Evolutionary conservation across 2,113 vertebrate species (phyloP).

Genomic region (Protobothrops flavoviridis): DNA sequence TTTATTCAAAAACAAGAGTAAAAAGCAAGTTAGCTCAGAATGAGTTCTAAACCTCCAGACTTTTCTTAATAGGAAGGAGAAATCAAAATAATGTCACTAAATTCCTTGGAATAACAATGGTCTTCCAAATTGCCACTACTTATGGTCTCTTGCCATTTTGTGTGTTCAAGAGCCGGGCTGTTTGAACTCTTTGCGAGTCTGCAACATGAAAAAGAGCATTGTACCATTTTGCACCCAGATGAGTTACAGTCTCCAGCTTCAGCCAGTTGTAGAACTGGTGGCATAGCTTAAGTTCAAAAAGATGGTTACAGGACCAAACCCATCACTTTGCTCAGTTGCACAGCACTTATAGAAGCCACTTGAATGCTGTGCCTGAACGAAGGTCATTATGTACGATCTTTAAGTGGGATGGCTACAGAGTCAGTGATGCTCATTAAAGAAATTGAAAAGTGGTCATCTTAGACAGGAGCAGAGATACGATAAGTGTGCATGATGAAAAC

Average conservation of each 20-base stretch:
- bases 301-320: background rate
- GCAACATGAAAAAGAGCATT: background rate
- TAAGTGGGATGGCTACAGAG: background rate
- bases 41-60: background rate
- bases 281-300: background rate
- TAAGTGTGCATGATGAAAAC: background rate
- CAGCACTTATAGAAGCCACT: background rate
- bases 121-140: background rate
- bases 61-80: background rate
- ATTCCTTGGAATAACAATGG: background rate
- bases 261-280: too few relatives aligned
- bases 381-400: background rate
- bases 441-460: background rate
- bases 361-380: background rate
- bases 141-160: background rate
- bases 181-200: background rate
- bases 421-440: slow-evolving; percentile 1
- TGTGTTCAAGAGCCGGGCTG: background rate
- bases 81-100: background rate
- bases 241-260: background rate
- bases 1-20: background rate
- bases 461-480: too few relatives aligned
- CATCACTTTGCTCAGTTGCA: background rate
- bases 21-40: background rate
- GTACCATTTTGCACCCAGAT: background rate